Evolutionary conservation across 2,797 vertebrate genomes (phyloP), one percentile per base, ranked within the genome.

Genomic region (Lacerta viridis): DNA sequence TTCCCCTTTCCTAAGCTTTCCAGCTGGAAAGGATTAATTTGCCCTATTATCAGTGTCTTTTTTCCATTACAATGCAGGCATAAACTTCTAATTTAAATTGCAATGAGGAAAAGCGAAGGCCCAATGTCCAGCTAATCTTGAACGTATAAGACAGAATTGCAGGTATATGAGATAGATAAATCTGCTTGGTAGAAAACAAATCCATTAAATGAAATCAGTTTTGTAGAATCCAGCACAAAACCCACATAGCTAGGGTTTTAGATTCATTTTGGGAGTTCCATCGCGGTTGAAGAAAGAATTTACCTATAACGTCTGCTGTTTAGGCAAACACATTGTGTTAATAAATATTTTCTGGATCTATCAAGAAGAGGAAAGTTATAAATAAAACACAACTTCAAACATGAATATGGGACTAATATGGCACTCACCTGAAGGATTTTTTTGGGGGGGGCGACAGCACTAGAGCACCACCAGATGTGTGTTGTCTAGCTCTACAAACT

Each of bases 241-340:
- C 55, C 50, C 2, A 68, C 23, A 41, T 4, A 10, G 36, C 72
- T 18, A 33, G 76, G 66, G 82, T 87, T 91, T 83, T 72, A 0
- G 68, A 77, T 81, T 93, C 74, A 41, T 77, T 68, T 50, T 0
- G 13, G 83, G 87, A 88, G 79, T 55, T 50, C 83, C 89, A 80
- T 94, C 92, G 91, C 83, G 90, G 64, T 7, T 72, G 66, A 80
- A 91, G 61, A 89, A 93, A 23, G 17, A 43, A 69, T 87, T 89
- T 74, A 83, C 80, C 69, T 92, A 68, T 17, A 72, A 78, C 75
- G 23, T 76, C 85, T 76, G 84, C 86, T 85, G 59, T 6, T 11
- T 27, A 0, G 55, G 72, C 90, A 88, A 80, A 64, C 18, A 46
- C 6, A 43, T 61, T 50, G 50, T 72, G 80, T 61, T 64, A 81